These are phyloP conservation scores for Chloebia gouldiae DNA, from an alignment of 2,113 vertebrate genomes.

Conservation along the genomic window DNA sequence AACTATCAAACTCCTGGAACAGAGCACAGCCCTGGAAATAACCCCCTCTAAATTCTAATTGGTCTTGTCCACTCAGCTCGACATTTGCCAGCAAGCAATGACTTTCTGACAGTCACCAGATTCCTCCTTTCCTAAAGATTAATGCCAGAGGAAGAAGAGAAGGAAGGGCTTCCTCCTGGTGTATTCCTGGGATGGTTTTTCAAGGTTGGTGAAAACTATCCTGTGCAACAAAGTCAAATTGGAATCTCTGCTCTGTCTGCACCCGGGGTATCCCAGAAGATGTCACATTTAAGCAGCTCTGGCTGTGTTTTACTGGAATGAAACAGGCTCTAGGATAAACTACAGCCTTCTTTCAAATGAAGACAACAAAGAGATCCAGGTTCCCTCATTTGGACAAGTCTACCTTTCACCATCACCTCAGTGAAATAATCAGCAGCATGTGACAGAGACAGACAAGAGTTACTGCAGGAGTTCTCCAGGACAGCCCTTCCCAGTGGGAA, in stretches of 20 bases:
- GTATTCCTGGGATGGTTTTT: not conserved
- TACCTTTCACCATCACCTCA: not conserved
- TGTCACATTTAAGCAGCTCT: not conserved
- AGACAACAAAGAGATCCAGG: not conserved
- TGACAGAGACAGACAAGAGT: not conserved
- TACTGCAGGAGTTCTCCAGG: rapidly evolving
- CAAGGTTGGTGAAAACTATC: not conserved
- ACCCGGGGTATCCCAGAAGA: not conserved
- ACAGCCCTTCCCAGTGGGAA: not conserved
- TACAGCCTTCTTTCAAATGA: not conserved
- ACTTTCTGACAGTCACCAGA: not conserved
- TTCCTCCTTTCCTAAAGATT: not conserved
- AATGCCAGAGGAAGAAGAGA: not conserved
- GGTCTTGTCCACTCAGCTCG: not conserved
- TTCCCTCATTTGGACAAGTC: not conserved
- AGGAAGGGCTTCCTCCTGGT: not conserved
- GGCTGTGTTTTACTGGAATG: not conserved
- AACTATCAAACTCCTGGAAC: not conserved
- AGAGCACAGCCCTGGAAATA: not conserved
- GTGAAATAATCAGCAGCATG: not conserved
- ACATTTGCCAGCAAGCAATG: not conserved
- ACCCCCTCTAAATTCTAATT: not conserved
- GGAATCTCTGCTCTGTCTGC: not conserved
- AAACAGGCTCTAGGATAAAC: not conserved
- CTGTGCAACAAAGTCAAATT: not conserved